These are phyloP conservation scores for Meliscaeva auricollis DNA, from an alignment of 2,888 invertebrate species.

Conservation along the genomic window DNA sequence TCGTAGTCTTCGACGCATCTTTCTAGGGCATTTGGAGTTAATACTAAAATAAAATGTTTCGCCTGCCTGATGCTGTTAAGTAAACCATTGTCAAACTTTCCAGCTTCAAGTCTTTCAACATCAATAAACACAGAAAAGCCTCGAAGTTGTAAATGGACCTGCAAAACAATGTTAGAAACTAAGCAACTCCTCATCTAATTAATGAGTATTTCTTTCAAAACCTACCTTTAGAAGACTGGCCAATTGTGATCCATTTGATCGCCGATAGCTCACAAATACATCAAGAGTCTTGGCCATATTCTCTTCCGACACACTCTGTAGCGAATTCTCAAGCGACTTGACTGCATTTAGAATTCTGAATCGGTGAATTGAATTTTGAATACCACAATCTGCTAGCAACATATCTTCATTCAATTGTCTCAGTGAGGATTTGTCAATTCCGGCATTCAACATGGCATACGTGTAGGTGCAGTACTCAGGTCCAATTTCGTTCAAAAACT, in stretches of 20 bases:
- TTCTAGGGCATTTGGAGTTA: conserved; percentile 97
- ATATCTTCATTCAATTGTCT: conserved; percentile 96
- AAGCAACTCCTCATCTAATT: neutral
- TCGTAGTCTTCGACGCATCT: conserved; percentile 96
- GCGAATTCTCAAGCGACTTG: conserved; percentile 86
- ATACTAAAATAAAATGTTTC: conserved; percentile 97
- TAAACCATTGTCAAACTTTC: conserved; percentile 99
- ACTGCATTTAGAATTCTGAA: conserved; percentile 95
- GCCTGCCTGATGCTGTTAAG: conserved; percentile 98
- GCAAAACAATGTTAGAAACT: neutral
- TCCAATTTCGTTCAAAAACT: conserved; percentile 92
- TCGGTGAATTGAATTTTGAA: conserved; percentile 97
- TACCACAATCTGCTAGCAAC: conserved; percentile 94
- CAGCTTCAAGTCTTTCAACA: conserved; percentile 98
- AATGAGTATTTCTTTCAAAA: neutral
- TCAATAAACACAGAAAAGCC: conserved; percentile 99
- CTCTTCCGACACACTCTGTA: conserved; percentile 89
- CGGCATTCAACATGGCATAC: conserved; percentile 97
- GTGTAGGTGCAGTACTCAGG: conserved; percentile 98
- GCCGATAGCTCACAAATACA: conserved; percentile 98
- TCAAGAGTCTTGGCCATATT: conserved; percentile 95
- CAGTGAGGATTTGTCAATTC: conserved; percentile 95
- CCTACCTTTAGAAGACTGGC: conserved; percentile 93
- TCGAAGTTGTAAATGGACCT: conserved; percentile 96
- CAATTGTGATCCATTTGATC: conserved; percentile 98